Conservation (phyloP, 2,888 invertebrate species). For the Margaritifera margaritifera region DNA sequence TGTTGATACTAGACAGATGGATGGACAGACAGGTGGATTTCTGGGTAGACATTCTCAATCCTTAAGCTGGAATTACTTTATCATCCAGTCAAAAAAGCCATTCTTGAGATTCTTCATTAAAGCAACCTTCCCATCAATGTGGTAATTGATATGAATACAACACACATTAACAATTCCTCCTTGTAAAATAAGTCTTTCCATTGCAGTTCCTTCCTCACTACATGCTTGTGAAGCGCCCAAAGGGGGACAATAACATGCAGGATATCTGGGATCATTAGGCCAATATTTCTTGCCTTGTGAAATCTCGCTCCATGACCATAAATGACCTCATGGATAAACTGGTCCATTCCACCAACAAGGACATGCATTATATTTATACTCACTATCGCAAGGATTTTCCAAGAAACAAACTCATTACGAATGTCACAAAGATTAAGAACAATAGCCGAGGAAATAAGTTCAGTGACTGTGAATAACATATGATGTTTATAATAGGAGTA, state of each 20-base stretch:
- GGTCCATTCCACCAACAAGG: slow-evolving; percentile 65
- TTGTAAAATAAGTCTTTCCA: slow-evolving; percentile 68
- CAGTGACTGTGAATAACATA: slow-evolving; percentile 69
- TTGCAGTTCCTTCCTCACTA: slow-evolving; percentile 58
- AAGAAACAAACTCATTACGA: slow-evolving; percentile 56
- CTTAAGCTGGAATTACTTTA: too few species aligned
- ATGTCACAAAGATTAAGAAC: slow-evolving; percentile 64
- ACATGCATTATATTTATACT: slow-evolving; percentile 68
- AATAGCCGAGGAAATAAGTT: slow-evolving; percentile 62
- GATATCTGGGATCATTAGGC: slow-evolving; percentile 68
- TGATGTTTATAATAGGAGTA: slow-evolving; percentile 68
- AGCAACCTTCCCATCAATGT: slow-evolving; percentile 56
- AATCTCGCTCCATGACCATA: slow-evolving; percentile 57
- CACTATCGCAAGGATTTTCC: slow-evolving; percentile 67
- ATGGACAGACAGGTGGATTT: too few species aligned
- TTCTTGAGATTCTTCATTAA: slow-evolving; percentile 10
- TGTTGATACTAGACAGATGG: too few species aligned
- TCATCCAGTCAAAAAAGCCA: too few species aligned
- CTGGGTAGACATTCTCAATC: too few species aligned
- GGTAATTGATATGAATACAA: slow-evolving; percentile 61
- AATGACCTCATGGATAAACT: slow-evolving; percentile 67
- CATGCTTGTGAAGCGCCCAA: slow-evolving; percentile 65
- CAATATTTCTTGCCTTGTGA: slow-evolving; percentile 67
- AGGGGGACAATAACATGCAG: slow-evolving; percentile 76
- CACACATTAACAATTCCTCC: slow-evolving; percentile 68